Evolutionary conservation across 2,113 vertebrate species (phyloP), one percentile per base, ranked within the genome.

Genomic region (Lepisosteus osseus): DNA sequence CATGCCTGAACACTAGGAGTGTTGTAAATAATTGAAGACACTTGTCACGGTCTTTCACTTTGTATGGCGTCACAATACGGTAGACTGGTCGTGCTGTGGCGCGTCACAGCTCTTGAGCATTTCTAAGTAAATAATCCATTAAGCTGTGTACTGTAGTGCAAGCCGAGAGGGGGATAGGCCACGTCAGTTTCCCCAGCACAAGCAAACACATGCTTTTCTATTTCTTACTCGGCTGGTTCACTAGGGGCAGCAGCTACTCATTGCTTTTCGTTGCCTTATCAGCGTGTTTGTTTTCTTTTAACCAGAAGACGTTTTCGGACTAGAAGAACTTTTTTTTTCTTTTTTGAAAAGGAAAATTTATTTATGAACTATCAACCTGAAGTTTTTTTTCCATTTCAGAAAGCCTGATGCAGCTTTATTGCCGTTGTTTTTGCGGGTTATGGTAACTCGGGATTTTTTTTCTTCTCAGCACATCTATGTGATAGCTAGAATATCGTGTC

Each of bases 201-300:
- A 73, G 2, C 68, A 72, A 59, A 43, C 17, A 1, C 43, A 6
- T 47, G 47, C 0, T 76, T 81, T 72, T 79, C 71, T 86, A 57
- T 7, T 72, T 0, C 6, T 1, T 29, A 29, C 29, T 29, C 29
- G 29, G 0, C 0, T 11, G 6, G 68, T 1, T 77, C 86, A 29
- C 66, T 0, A 66, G 83, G 72, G 83, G 79, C 86, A 66, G 74
- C 72, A 80, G 15, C 72, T 77, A 73, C 69, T 7, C 55, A 43
- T 6, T 15, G 61, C n/a, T 68, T 56, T 15, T 45, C 29, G 15
- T 61, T 45, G 68, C 56, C 72, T 56, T 57, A 70, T 74, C 77
- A 79, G 69, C 67, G 71, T 77, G 74, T 78, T 76, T 72, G 78
- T 81, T 81, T 78, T 74, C 78, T 81, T 77, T 65, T 61, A 42